Percentiles rank a stretch among this genome's conserved stretches.
Evolutionary conservation across 2,797 vertebrate genomes (phyloP).

Genomic region (Mormyrus hasselquistii): DNA sequence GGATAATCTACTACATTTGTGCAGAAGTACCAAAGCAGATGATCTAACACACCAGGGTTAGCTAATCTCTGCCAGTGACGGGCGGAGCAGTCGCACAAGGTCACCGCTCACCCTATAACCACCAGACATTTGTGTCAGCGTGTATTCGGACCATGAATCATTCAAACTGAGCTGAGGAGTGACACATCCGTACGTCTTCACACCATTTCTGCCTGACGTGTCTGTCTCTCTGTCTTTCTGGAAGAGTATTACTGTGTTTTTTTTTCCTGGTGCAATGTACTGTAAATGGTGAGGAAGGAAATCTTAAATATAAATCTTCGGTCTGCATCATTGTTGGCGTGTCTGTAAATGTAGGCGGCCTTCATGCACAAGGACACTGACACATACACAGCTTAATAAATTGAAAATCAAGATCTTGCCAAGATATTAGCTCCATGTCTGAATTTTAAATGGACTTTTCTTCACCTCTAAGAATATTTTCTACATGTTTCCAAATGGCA

Average conservation of each 20-base stretch:
- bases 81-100: conserved; percentile 18
- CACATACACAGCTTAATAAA: not conserved
- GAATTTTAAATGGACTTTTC: not conserved
- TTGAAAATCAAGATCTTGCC: not conserved
- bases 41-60: not conserved
- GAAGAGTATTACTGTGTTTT: not conserved
- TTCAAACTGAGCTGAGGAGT: not conserved
- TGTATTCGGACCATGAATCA: not conserved
- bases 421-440: not conserved
- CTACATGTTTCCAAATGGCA: not conserved
- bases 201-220: not conserved
- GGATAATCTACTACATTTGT: conserved; percentile 9
- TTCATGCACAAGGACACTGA: not conserved
- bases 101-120: conserved; percentile 1
- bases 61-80: conserved; percentile 7
- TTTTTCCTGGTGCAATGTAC: not conserved
- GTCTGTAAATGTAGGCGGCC: not conserved
- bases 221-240: not conserved
- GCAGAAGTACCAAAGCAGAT: not conserved
- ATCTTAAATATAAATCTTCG: not conserved
- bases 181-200: not conserved
- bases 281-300: not conserved
- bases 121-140: not conserved
- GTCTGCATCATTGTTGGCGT: not conserved
- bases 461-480: not conserved